Conservation (phyloP, 2,888 invertebrate genomes). For the Fissipunctia ypsillon region DNA sequence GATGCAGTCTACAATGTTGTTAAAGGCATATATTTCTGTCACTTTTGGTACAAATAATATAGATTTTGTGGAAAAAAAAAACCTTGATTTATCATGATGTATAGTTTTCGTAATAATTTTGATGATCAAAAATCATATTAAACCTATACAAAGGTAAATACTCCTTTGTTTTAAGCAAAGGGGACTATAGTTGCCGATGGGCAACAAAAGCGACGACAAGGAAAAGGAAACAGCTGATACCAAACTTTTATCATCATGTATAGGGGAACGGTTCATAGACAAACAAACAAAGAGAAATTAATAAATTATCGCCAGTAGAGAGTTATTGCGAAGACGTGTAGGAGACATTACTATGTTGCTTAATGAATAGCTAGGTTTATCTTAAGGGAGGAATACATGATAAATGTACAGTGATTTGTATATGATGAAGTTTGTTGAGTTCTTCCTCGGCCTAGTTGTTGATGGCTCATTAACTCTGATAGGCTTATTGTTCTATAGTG, state of each 20-base stretch:
- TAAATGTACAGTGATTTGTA: slow-evolving; percentile 74
- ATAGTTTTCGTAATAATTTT: neutral
- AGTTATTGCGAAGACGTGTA: slow-evolving; percentile 76
- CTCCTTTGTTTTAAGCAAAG: neutral
- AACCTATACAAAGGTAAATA: neutral
- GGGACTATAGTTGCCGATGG: neutral
- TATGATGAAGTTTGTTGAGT: slow-evolving; percentile 66
- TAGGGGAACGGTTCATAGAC: slow-evolving; percentile 79
- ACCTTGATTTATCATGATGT: neutral
- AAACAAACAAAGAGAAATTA: slow-evolving; percentile 86
- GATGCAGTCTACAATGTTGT: slow-evolving; percentile 41
- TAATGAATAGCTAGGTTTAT: slow-evolving; percentile 80
- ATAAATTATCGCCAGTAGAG: slow-evolving; percentile 85
- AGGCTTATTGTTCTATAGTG: slow-evolving; percentile 47
- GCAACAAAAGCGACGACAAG: slow-evolving; percentile 1
- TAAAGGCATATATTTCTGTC: slow-evolving; percentile 38
- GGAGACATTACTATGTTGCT: slow-evolving; percentile 76
- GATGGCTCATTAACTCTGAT: slow-evolving; percentile 54
- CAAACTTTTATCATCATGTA: slow-evolving; percentile 56
- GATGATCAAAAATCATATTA: neutral
- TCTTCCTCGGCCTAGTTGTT: slow-evolving; percentile 50
- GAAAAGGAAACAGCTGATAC: slow-evolving; percentile 55
- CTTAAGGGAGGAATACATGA: slow-evolving; percentile 76
- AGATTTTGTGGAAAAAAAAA: neutral
- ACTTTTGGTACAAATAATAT: slow-evolving; percentile 21